phyloP scores from a whole-genome alignment of 2,113 vertebrate species.

The Datnioides undecimradiatus region DNA sequence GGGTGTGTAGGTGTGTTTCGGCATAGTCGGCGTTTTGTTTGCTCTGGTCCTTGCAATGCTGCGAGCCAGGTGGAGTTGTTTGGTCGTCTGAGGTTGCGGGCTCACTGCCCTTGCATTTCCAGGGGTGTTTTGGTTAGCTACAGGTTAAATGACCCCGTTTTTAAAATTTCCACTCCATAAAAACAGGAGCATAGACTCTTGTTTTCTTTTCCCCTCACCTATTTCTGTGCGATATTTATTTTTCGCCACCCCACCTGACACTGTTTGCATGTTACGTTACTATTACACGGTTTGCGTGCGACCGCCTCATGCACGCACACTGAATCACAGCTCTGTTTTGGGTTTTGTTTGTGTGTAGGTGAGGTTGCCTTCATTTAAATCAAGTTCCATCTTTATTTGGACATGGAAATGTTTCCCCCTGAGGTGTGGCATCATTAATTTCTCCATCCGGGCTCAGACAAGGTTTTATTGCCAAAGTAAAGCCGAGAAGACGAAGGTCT shows the following conservation, averaged over 20 bases:
- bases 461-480: constrained; percentile 36
- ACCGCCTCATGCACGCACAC: constrained; percentile 26
- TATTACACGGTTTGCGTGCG: constrained; percentile 34
- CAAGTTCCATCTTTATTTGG: constrained; percentile 68
- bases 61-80: constrained; percentile 42
- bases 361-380: constrained; percentile 62
- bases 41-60: constrained; percentile 46
- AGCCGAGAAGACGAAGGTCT: constrained; percentile 15
- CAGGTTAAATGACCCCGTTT: constrained; percentile 30
- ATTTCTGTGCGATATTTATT: constrained; percentile 56
- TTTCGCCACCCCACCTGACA: constrained; percentile 42
- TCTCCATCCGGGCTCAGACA: constrained; percentile 7
- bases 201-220: constrained; percentile 22
- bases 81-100: constrained; percentile 63
- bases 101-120: constrained; percentile 45
- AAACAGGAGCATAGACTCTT: constrained; percentile 40
- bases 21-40: constrained; percentile 50
- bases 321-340: constrained; percentile 19
- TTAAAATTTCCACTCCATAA: constrained; percentile 12
- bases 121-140: constrained; percentile 35
- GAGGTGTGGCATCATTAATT: constrained; percentile 22
- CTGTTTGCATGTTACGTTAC: constrained; percentile 53
- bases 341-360: constrained; percentile 17
- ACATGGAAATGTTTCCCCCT: constrained; percentile 49
- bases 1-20: constrained; percentile 41